Evolutionary conservation across 2,888 invertebrate genomes (phyloP).

Genomic region (Blastobasis adustella): DNA sequence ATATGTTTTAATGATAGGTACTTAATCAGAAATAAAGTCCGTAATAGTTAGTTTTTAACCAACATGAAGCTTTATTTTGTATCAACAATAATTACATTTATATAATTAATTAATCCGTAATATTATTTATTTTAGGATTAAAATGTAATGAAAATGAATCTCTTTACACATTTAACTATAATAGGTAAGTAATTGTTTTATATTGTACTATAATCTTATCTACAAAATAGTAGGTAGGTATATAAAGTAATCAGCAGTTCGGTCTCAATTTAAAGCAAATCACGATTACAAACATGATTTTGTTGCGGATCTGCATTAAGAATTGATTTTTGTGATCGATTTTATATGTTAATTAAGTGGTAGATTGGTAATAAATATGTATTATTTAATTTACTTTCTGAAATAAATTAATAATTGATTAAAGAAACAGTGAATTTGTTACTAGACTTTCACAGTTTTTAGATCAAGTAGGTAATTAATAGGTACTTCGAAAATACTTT

Average conservation of each 20-base stretch:
- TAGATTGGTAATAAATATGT: not conserved
- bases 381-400: too few species aligned
- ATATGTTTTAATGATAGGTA: too few species aligned
- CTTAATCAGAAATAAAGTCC: too few species aligned
- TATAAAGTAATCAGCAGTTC: not conserved
- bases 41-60: conserved; percentile 13
- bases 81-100: conserved; percentile 60
- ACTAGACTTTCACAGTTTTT: too few species aligned
- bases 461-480: not conserved
- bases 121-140: conserved; percentile 13
- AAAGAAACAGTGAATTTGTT: too few species aligned
- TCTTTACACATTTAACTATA: too few species aligned
- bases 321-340: not conserved
- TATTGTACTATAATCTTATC: conserved; percentile 19
- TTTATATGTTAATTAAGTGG: not conserved
- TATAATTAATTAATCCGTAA: not conserved
- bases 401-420: too few species aligned
- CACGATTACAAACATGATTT: too few species aligned
- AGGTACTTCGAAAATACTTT: too few species aligned
- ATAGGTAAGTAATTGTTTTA: conserved; percentile 11
- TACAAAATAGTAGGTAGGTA: conserved; percentile 1
- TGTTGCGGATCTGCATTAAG: too few species aligned
- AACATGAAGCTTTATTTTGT: conserved; percentile 58
- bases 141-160: conserved; percentile 13
- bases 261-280: too few species aligned